Conservation (phyloP, 1,140 invertebrate species). For the Trypoxylus dichotomus region DNA sequence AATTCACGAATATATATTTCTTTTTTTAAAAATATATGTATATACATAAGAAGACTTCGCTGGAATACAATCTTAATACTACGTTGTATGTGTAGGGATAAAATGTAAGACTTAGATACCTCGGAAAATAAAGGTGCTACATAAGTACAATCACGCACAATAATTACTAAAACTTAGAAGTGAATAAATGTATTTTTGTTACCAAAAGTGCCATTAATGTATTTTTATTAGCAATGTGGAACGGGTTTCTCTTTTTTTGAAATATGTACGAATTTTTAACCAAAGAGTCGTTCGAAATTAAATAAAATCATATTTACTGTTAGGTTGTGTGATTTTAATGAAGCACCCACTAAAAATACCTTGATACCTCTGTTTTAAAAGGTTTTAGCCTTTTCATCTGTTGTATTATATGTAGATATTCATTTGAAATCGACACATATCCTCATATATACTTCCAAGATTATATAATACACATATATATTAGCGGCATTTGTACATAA, state of each 20-base stretch:
- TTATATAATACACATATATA: too few species aligned
- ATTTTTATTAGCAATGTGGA: neutral
- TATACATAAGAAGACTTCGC: neutral
- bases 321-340: neutral
- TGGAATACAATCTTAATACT: neutral
- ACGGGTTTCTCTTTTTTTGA: neutral
- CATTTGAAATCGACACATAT: too few species aligned
- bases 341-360: neutral
- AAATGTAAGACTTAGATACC: constrained; percentile 26
- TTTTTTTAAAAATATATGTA: neutral
- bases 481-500: neutral
- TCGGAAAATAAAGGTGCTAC: constrained; percentile 33
- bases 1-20: constrained; percentile 5
- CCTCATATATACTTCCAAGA: too few species aligned
- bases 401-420: too few species aligned
- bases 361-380: neutral
- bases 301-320: constrained; percentile 7
- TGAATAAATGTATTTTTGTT: constrained; percentile 17
- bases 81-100: neutral
- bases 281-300: constrained; percentile 1
- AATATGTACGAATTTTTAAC: constrained; percentile 20
- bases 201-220: constrained; percentile 28
- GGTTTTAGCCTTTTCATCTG: too few species aligned
- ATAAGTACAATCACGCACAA: constrained; percentile 10
- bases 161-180: neutral